Evolutionary conservation across 1,140 invertebrate genomes (phyloP).

Genomic region (Pararge aegeria): DNA sequence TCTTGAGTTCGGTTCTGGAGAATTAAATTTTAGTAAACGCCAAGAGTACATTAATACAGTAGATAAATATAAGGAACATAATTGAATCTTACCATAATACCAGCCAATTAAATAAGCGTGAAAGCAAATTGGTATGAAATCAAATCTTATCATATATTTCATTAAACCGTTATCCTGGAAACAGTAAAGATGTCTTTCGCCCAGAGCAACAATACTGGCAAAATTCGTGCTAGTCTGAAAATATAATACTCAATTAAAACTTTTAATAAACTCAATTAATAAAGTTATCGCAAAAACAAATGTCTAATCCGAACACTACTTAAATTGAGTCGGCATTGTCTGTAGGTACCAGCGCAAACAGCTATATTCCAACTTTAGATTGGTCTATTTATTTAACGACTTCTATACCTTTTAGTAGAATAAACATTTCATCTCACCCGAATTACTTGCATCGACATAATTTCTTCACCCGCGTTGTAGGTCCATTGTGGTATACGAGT

Average conservation of each 20-base stretch:
- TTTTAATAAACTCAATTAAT: not conserved
- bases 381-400: too few species aligned
- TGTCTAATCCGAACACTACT: too few species aligned
- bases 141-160: conserved; percentile 89
- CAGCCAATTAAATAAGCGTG: conserved; percentile 86
- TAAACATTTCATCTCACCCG: conserved; percentile 65
- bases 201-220: conserved; percentile 84
- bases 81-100: conserved; percentile 64
- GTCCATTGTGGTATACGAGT: conserved; percentile 84
- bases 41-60: not conserved
- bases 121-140: conserved; percentile 89
- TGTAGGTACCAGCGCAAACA: too few species aligned
- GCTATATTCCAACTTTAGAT: too few species aligned
- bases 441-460: conserved; percentile 83
- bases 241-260: conserved; percentile 1
- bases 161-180: conserved; percentile 87
- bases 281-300: too few species aligned
- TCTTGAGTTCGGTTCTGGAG: conserved; percentile 81
- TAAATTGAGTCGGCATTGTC: too few species aligned
- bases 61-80: not conserved
- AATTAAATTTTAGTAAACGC: not conserved
- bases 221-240: conserved; percentile 73
- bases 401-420: too few species aligned
- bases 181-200: conserved; percentile 88
- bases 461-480: conserved; percentile 88